Base-by-base conservation (phyloP, 2,888 invertebrate species). In the Heteropelma amictum region DNA sequence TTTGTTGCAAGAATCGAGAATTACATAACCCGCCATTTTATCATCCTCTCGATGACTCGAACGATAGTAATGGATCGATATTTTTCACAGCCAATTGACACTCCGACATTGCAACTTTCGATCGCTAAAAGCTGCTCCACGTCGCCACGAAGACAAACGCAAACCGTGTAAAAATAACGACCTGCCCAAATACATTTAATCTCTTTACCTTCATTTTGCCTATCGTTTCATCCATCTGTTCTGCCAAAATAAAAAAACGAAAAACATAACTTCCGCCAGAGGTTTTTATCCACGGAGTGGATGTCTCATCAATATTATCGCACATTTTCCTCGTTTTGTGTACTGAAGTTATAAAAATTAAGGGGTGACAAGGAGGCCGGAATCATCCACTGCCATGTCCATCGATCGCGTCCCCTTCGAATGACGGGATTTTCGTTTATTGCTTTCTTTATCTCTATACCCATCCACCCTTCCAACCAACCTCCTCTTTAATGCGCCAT, bases 61-160 rank as follows among this genome's bases (percentile, higher is more conserved):
- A 51, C 49, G 69, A 74, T 69, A 74, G n/a, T 8, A 7, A 14
- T 38, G 60, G n/a, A 64, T 74, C 74, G 69, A 74, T 74, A 69
- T 6, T n/a, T 28, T 21, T 12, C 33, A 56, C 7, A 8, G 26
- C 10, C 51, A 28, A 51, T 19, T 17, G 51, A 28, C 28, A 51
- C 49, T 54, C 33, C 8, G 45, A 54, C 33, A 23, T 45, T 17
- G 45, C 23, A 17, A 4, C 40, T 65, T 65, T 65, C 45, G 14
- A 30, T 30, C 30, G 8, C 8, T 30, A 8, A 42, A 28, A 6
- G 40, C n/a, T n/a, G 10, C 1, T 12, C 5, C 17, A 21, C 21
- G 14, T n/a, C 3, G 26, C 42, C 40, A 40, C 26, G n/a, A 40
- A 2, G 2, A 2, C 14, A 8, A n/a, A 42, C 23, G 26, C 10